Evolutionary conservation across 2,888 invertebrate species (phyloP).

Genomic region (Ametastegia equiseti): DNA sequence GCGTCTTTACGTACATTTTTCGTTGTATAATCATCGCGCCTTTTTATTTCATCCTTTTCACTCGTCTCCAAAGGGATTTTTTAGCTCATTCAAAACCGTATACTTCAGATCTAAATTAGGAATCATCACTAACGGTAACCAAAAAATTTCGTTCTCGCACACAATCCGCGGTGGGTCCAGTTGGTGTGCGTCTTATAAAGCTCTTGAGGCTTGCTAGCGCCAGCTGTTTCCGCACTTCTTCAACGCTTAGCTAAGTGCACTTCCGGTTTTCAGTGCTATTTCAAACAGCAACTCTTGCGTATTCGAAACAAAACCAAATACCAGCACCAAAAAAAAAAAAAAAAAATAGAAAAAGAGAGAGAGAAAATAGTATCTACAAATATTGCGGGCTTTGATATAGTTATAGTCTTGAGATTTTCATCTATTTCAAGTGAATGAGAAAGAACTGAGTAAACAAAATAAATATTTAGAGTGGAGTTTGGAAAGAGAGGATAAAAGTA

Average conservation of each 20-base stretch:
- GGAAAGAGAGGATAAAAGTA: not conserved
- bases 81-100: not conserved
- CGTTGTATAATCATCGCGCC: not conserved
- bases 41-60: not conserved
- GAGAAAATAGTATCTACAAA: not conserved
- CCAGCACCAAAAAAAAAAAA: too few relatives aligned
- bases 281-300: not conserved
- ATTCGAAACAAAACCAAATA: too few relatives aligned
- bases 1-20: not conserved
- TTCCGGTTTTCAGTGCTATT: not conserved
- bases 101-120: constrained; percentile 12
- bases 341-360: not conserved
- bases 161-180: constrained; percentile 18
- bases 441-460: too few relatives aligned
- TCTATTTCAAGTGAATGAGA: not conserved
- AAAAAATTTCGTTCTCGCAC: not conserved
- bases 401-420: too few relatives aligned
- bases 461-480: too few relatives aligned
- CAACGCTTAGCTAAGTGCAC: constrained; percentile 8
- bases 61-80: not conserved
- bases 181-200: constrained; percentile 20
- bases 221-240: constrained; percentile 4
- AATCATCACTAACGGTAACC: not conserved
- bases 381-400: too few relatives aligned
- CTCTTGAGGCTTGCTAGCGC: not conserved